Percentiles rank a stretch among this genome's conserved stretches.
Conservation (phyloP, 2,113 vertebrate genomes). For the Poeciliopsis retropinna region DNA sequence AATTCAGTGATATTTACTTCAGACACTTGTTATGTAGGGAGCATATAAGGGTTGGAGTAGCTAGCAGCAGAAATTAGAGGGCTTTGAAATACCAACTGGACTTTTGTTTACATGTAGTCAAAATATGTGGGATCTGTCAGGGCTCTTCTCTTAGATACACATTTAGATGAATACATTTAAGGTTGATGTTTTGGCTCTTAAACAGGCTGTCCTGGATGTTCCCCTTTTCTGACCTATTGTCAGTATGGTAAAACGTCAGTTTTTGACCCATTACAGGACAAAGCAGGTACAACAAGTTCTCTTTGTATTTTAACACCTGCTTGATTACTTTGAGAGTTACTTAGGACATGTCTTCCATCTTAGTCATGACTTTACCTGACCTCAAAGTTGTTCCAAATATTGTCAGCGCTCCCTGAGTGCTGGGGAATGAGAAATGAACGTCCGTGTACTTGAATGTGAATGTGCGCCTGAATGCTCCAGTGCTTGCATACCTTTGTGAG, state of each 20-base stretch:
- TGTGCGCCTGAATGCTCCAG: constrained; percentile 59
- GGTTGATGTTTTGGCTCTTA: not conserved
- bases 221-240: not conserved
- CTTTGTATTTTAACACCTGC: not conserved
- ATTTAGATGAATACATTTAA: not conserved
- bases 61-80: too few relatives aligned
- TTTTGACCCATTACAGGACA: not conserved
- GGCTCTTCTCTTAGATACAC: too few relatives aligned
- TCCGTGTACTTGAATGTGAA: constrained; percentile 64
- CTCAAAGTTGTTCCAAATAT: constrained; percentile 33
- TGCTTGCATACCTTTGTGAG: constrained; percentile 58
- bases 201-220: not conserved
- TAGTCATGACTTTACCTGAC: constrained; percentile 34
- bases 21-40: too few relatives aligned
- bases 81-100: too few relatives aligned
- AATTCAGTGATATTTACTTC: too few relatives aligned
- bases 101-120: too few relatives aligned
- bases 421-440: constrained; percentile 62
- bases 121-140: too few relatives aligned
- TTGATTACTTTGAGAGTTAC: constrained; percentile 5
- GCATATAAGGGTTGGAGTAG: too few relatives aligned
- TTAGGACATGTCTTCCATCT: constrained; percentile 12
- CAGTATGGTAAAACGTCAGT: not conserved
- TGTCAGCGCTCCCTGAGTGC: constrained; percentile 50
- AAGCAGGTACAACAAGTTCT: not conserved